Conservation (phyloP, 1,140 invertebrate genomes). For the Drosophila quadrilineata region DNA sequence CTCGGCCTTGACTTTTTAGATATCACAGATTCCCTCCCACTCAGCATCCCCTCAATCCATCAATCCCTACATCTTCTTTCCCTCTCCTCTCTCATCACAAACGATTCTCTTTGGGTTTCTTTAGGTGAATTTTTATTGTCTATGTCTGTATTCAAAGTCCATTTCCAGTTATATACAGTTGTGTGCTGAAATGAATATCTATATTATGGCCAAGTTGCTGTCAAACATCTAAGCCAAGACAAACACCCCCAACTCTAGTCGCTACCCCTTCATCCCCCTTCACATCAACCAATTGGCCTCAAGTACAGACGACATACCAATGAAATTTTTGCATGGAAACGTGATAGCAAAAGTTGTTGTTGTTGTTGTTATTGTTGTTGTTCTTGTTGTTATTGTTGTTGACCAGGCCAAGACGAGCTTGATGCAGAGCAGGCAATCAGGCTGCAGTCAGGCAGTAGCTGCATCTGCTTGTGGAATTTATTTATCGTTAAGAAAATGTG, state of each 20-base stretch:
- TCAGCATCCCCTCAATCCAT: neutral
- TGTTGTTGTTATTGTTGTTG: slow-evolving; percentile 45
- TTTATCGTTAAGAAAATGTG: slow-evolving; percentile 78
- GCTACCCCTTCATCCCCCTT: neutral
- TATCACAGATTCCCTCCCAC: neutral
- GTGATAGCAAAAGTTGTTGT: slow-evolving; percentile 75
- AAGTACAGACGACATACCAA: slow-evolving; percentile 67
- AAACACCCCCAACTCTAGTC: neutral
- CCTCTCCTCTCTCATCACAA: neutral
- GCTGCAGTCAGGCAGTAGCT: slow-evolving; percentile 28
- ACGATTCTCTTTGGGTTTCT: neutral
- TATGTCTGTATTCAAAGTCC: neutral
- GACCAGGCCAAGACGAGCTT: slow-evolving; percentile 41
- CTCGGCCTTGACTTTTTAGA: neutral
- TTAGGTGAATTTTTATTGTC: slow-evolving; percentile 3
- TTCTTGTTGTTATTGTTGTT: slow-evolving; percentile 8
- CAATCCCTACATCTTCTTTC: neutral
- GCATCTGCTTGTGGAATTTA: slow-evolving; percentile 78
- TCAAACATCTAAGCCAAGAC: neutral
- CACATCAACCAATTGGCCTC: slow-evolving; percentile 18
- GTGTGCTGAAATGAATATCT: slow-evolving; percentile 2
- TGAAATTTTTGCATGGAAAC: slow-evolving; percentile 72
- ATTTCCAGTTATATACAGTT: no score
- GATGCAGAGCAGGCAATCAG: slow-evolving; percentile 20
- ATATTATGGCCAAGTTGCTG: slow-evolving; percentile 5